Evolutionary conservation across 2,888 invertebrate species (phyloP), one percentile per base, ranked within the genome.

Genomic region (Salpingus planirostris): DNA sequence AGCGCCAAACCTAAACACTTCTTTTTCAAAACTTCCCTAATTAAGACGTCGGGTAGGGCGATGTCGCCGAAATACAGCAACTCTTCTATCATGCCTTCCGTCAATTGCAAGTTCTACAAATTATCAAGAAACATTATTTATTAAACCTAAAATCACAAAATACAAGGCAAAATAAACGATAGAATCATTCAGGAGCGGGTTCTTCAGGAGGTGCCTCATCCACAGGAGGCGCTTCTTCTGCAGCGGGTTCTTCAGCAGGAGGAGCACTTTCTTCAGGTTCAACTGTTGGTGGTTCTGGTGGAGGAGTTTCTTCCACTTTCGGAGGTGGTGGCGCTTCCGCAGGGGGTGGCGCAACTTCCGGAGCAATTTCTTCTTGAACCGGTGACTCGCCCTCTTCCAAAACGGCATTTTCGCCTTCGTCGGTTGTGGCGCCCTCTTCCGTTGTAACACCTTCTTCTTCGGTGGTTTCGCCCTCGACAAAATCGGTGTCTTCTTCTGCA

Each of bases 21-120:
- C 33, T 47, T 52, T 23, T 46, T 50, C 10, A 42, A 40, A 4
- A 51, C 33, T 27, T 55, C 55, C 21, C 47, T 47, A 13, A 47
- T 42, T 8, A n/a, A 46, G 27, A 24, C 44, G 36, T 41, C 45
- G 40, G 15, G 24, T 11, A 21, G 6, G 10, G 18, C 11, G 6
- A 31, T 30, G 3, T 55, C 48, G 2, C 53, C 39, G 32, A 64
- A 60, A 32, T 49, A 64, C 2, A 60, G 40, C 3, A 65, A 36
- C 24, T 64, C 61, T 15, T 63, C 59, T 8, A 63, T 13, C 3
- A 51, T 45, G 3, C 46, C 53, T 24, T 49, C 44, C 3, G 48
- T 54, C 3, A 58, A 8, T 12, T 33, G 30, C 5, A 38, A 33
- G 24, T 23, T 23, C n/a, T n/a, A n/a, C n/a, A n/a, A n/a, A n/a